Evolutionary conservation across 1,140 invertebrate genomes (phyloP).

Genomic region (Drosophila ficusphila): DNA sequence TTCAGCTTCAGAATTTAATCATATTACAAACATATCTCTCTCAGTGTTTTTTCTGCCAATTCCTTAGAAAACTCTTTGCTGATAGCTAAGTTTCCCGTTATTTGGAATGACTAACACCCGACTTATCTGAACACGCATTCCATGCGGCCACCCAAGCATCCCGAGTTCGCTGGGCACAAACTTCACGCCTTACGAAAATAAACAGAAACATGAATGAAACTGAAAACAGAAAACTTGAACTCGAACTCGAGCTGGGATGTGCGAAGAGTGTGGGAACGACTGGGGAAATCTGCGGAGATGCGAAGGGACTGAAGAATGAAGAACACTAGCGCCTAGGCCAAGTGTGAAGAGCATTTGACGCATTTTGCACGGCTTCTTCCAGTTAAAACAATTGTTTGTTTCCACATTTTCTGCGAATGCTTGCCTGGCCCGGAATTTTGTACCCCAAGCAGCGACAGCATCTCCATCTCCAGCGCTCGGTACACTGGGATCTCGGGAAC

Average conservation of each 20-base stretch:
- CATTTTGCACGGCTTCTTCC: conserved; percentile 74
- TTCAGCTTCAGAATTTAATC: no score
- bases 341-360: conserved; percentile 63
- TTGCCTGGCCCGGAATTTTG: conserved; percentile 49
- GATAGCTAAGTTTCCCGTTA: conserved; percentile 41
- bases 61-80: neutral
- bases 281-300: neutral
- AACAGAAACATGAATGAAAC: conserved; percentile 70
- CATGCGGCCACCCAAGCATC: conserved; percentile 68
- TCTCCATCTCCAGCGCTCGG: no score
- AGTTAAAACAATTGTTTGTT: conserved; percentile 77
- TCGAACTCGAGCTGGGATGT: neutral
- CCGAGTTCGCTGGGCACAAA: conserved; percentile 24
- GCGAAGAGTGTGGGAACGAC: conserved; percentile 1
- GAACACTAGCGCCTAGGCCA: conserved; percentile 53
- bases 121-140: conserved; percentile 62
- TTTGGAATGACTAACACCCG: conserved; percentile 33
- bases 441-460: conserved; percentile 76
- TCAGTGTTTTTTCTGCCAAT: neutral
- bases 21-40: no score
- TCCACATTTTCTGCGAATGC: conserved; percentile 69
- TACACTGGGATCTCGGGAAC: neutral
- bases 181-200: conserved; percentile 68
- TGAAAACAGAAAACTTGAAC: conserved; percentile 36
- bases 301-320: neutral